Evolutionary conservation across 2,888 invertebrate species (phyloP), one percentile per base, ranked within the genome.

Genomic region (Diaprepes abbreviatus): DNA sequence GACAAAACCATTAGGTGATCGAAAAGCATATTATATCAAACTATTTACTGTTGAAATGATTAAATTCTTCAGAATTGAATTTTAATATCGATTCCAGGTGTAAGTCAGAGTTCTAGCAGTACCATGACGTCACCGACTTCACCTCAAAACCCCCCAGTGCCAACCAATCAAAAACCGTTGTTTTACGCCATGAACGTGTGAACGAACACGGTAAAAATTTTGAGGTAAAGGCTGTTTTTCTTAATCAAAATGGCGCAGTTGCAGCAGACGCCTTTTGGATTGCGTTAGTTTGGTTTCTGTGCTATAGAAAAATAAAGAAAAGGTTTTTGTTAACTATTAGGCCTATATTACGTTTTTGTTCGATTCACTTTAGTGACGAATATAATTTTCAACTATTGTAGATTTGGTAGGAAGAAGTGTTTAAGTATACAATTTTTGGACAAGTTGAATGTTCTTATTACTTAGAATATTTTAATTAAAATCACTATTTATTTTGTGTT

Each of bases 161-260:
- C 77, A 81, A 82, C 78, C 78, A 78, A 55, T 65, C 84, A 73
- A 54, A 85, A 85, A 74, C 90, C 91, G 36, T 87, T 93, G 33
- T 93, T 92, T 82, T 94, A 94, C 81, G 93, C 93, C 45, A 93
- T 94, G 94, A 94, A 94, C 81, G 93, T 94, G 85, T 94, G 92
- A 93, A 63, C 31, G 55, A 50, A 38, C 16, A 14, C 10, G 36
- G 33, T 21, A 14, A 48, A 2, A 10, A 14, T 50, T 38, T 58
- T 24, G 38, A 58, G 69, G 69, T 58, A 52, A 43, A 64, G 57
- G 68, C 68, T 66, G 65, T 57, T 66, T 58, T 58, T 48, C 36
- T 55, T 38, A 55, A 55, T 55, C 38, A 55, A 55, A 55, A 55
- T 19, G 55, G 38, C 55, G 14, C 16, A 7, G 6, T 50, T 50